Evolutionary conservation across 2,797 vertebrate species (phyloP), one percentile per base, ranked within the genome.

Genomic region (Coranthus polyacanthus): DNA sequence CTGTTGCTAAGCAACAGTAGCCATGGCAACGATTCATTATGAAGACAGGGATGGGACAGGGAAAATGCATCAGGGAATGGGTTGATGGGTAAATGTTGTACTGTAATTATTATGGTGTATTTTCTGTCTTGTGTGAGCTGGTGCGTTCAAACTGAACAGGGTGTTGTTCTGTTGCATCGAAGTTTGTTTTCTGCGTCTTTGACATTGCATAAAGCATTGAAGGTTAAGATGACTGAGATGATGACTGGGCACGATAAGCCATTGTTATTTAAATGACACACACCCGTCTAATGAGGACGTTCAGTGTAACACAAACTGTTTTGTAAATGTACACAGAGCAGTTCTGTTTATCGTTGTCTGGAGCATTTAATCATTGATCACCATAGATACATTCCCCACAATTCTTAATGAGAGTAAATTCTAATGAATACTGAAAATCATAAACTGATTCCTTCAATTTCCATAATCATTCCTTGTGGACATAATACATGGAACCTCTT

Each of bases 1-100:
- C 85, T 94, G 94, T 95, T 95, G 89, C 94, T 91, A 89, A 82
- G 94, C 88, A 92, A 93, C 92, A 49, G 93, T 93, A 87, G 72
- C 92, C 83, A 71, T 47, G 75, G 90, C 78, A 89, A 93, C 92
- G 45, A 87, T 91, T 94, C 91, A 93, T 92, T 91, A 92, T 85
- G 86, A 92, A 92, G 89, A 91, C 87, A 90, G 83, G 89, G 93
- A 91, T 91, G 92, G 92, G 92, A 92, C 84, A 90, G 82, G 87
- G 88, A 89, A 89, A 90, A 89, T 87, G 75, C 88, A 92, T 85
- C 80, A 80, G 89, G 89, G 89, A 89, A 88, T 89, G 82, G 84
- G 80, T 73, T 88, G 76, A 89, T 79, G 84, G 86, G 80, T 85
- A 86, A 89, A 86, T 79, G 78, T 61, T 81, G 72, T 78, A 85